These are phyloP conservation scores for Hetaerina americana DNA, from an alignment of 1,140 invertebrate species.

Conservation along the genomic window DNA sequence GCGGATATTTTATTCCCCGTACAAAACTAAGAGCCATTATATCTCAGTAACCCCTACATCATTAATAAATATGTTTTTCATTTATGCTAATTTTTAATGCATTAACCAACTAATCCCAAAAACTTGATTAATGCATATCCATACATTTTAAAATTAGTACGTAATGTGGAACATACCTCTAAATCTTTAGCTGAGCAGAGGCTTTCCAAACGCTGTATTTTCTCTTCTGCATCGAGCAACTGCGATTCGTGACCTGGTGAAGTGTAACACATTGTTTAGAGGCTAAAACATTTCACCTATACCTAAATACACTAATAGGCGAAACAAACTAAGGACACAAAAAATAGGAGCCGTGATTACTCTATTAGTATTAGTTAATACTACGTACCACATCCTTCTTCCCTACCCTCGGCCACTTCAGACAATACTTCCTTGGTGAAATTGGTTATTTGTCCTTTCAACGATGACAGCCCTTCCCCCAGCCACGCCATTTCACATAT, in stretches of 20 bases:
- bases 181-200: conserved; percentile 3
- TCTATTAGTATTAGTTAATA: conserved; percentile 1
- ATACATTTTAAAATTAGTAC: too few species aligned
- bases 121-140: too few species aligned
- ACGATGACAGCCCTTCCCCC: conserved; percentile 51
- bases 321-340: not conserved
- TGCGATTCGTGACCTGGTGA: conserved; percentile 13
- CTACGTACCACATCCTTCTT: conserved; percentile 37
- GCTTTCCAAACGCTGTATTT: conserved; percentile 16
- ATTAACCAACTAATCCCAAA: too few species aligned
- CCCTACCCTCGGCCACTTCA: conserved; percentile 43
- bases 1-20: too few species aligned
- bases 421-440: conserved; percentile 59
- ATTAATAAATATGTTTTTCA: too few species aligned
- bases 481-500: conserved; percentile 55
- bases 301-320: not conserved
- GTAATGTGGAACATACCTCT: conserved; percentile 2
- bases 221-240: conserved; percentile 23
- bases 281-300: not conserved
- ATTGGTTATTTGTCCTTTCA: conserved; percentile 59
- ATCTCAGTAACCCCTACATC: too few species aligned
- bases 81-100: too few species aligned
- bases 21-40: too few species aligned
- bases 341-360: conserved; percentile 7
- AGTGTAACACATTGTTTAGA: not conserved